Base-by-base conservation (phyloP, 2,797 vertebrate species). In the Parauchenoglanis ngamensis region DNA sequence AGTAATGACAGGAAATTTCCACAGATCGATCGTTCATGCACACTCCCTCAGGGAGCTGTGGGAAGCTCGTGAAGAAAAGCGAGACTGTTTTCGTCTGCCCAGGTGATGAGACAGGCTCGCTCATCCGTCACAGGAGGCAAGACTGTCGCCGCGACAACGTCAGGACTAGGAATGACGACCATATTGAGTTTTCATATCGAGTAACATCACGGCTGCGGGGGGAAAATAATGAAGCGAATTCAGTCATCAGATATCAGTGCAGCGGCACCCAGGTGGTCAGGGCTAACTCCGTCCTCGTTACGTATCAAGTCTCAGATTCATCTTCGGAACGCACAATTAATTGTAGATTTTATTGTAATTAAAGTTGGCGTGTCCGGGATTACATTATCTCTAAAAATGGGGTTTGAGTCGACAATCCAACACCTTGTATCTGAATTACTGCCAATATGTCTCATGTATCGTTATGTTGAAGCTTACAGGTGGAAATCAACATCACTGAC, bases 21-120 rank as follows among this genome's bases (percentile, higher is more conserved):
- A 87, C 79, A 49, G 75, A 88, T 87, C 80, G 35, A 89, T 89
- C 87, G 80, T 35, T 82, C 76, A 72, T 70, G 72, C 49, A 57
- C 67, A 88, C 76, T 75, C 87, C 79, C 81, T 77, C 76, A n/a
- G 83, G 72, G 75, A 52, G 78, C n/a, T 31, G 67, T 76, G 75
- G 57, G 59, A 54, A 84, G 61, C 40, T 82, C 7, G 4, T 1
- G 40, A 84, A 6, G 52, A 25, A 83, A 75, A 52, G 25, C 7
- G 40, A 59, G 86, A 44, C 61, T 67, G 81, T 86, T 88, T 87
- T 57, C 31, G n/a, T 78, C 77, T 65, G 57, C 49, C 65, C 87
- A 61, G 56, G 85, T 68, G 31, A 77, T 84, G 61, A 65, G 79
- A 70, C 72, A 79, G 59, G 12, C 65, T 70, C 67, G 44, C 28